Conservation (phyloP, 2,888 invertebrate genomes). For the Rosalia funebris region DNA sequence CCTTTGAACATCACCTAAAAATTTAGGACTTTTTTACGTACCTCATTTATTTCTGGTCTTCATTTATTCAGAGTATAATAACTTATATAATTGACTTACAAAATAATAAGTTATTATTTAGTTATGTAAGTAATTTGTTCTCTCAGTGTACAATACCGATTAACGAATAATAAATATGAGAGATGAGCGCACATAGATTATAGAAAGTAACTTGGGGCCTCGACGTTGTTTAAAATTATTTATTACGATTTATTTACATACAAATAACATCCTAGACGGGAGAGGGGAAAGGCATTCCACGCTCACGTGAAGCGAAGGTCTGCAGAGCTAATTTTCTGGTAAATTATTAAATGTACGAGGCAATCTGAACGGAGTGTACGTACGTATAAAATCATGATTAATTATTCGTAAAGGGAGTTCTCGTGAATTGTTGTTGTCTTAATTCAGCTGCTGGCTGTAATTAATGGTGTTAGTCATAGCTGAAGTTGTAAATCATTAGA, state of each 20-base stretch:
- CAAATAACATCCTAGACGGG: neutral
- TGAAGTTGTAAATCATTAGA: no score
- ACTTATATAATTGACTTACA: no score
- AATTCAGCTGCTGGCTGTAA: neutral
- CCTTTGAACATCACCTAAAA: no score
- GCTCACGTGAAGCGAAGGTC: neutral
- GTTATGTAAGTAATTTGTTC: no score
- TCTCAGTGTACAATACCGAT: constrained; percentile 2
- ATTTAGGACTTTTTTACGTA: no score
- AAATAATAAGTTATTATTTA: no score
- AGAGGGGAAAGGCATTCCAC: neutral
- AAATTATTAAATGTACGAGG: neutral
- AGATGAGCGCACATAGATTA: constrained; percentile 14
- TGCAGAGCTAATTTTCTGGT: neutral
- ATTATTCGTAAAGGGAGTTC: neutral
- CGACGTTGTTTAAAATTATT: constrained; percentile 16
- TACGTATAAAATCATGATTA: neutral
- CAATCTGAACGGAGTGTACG: neutral
- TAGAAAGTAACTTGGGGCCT: constrained; percentile 19
- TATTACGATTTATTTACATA: constrained; percentile 18
- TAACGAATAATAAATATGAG: constrained; percentile 8
- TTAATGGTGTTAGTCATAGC: no score
- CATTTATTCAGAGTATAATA: no score
- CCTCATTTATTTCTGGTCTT: no score
- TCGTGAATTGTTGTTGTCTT: neutral